phyloP scores from a whole-genome alignment of 2,113 vertebrate genomes.

The Cariama cristata region DNA sequence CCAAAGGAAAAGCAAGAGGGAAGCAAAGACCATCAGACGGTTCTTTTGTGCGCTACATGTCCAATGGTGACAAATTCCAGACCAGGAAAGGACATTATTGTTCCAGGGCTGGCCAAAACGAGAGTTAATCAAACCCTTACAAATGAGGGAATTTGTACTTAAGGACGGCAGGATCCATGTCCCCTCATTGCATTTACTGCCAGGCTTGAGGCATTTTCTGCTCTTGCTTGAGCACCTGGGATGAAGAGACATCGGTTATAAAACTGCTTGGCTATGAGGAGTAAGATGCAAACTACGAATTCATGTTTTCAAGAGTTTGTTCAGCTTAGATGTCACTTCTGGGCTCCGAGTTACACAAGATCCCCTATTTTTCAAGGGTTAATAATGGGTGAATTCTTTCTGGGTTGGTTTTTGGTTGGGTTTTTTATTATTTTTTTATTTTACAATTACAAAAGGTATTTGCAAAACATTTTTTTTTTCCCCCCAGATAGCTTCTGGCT shows the following conservation, averaged over 20 bases:
- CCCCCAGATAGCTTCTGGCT: constrained; percentile 23
- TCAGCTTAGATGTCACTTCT: not conserved
- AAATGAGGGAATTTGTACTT: not conserved
- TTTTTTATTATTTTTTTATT: not conserved
- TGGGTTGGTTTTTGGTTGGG: not conserved
- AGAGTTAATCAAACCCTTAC: not conserved
- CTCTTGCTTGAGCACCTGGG: not conserved
- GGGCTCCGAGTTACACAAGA: not conserved
- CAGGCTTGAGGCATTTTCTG: constrained; percentile 6
- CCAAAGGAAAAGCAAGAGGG: not conserved
- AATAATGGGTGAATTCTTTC: not conserved
- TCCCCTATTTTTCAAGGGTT: not conserved
- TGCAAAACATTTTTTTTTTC: constrained; percentile 3
- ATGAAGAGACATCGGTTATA: not conserved
- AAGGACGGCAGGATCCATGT: not conserved
- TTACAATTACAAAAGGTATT: constrained; percentile 52
- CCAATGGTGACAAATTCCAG: not conserved
- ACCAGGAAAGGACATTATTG: not conserved
- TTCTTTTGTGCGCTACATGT: not conserved
- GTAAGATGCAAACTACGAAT: not conserved
- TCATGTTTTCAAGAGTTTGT: not conserved
- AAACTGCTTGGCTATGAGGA: not conserved
- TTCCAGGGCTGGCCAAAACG: not conserved
- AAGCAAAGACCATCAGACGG: not conserved
- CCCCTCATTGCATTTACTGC: not conserved